phyloP scores from a whole-genome alignment of 2,113 vertebrate species.

The Nannobrachium achirus region DNA sequence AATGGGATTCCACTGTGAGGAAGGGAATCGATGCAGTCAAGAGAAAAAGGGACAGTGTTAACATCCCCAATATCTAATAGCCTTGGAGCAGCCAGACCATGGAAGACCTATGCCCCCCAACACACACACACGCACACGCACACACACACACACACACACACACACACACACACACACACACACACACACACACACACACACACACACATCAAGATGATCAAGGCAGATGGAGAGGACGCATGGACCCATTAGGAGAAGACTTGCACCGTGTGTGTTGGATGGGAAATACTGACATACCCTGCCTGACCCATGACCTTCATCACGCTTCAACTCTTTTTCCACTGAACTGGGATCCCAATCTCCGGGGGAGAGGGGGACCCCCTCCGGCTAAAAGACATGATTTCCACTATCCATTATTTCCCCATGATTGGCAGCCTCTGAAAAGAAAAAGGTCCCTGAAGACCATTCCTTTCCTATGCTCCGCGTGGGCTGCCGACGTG shows the following conservation, averaged over 20 bases:
- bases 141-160: slow-evolving; percentile 9
- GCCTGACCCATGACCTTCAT: too few relatives aligned
- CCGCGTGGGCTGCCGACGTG: neutral
- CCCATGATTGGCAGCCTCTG: neutral
- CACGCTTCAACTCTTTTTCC: too few relatives aligned
- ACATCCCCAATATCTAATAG: slow-evolving; percentile 77
- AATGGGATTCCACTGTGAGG: slow-evolving; percentile 63
- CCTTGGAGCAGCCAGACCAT: slow-evolving; percentile 68
- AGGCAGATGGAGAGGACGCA: slow-evolving; percentile 46
- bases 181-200: neutral
- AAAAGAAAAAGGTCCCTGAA: neutral
- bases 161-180: slow-evolving; percentile 19
- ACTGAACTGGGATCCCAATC: too few relatives aligned
- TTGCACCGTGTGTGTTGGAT: slow-evolving; percentile 20
- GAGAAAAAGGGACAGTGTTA: slow-evolving; percentile 67
- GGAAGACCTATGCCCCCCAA: slow-evolving; percentile 58
- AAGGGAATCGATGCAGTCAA: slow-evolving; percentile 71
- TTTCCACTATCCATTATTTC: neutral
- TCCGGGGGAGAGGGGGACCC: neutral
- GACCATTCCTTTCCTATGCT: neutral
- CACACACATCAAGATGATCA: slow-evolving; percentile 57
- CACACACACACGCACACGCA: too few relatives aligned
- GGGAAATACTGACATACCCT: too few relatives aligned
- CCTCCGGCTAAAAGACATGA: neutral
- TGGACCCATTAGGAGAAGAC: slow-evolving; percentile 59